A percentile compares a stretch with the other conserved stretches of the same genome.
These are phyloP conservation scores for Noctilio leporinus DNA, from an alignment of 2,113 vertebrate genomes.

Conservation along the genomic window DNA sequence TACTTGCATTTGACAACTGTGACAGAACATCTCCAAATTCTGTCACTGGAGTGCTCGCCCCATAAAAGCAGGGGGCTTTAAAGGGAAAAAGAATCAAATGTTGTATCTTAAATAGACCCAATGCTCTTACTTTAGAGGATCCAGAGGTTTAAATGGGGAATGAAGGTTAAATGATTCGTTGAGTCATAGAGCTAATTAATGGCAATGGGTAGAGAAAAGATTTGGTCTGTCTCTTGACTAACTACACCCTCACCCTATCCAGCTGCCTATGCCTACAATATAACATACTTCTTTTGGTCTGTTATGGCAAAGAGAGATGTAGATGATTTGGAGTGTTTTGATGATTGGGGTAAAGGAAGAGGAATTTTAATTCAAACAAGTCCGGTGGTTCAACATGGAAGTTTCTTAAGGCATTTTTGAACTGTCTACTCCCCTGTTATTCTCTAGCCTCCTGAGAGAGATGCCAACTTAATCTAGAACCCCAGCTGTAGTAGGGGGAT, in stretches of 20 bases:
- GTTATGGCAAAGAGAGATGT: background rate
- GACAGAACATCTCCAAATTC: background rate
- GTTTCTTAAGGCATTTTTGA: background rate
- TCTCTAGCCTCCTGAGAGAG: background rate
- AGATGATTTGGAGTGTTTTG: background rate
- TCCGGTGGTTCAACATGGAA: background rate
- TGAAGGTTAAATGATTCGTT: background rate
- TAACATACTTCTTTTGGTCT: background rate
- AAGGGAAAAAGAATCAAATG: background rate
- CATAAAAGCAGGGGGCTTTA: background rate
- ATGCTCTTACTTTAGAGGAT: background rate
- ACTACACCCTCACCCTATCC: accelerated
- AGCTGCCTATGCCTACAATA: background rate
- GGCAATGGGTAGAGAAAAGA: background rate
- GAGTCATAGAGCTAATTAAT: background rate
- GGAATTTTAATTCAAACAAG: background rate
- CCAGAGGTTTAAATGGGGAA: background rate
- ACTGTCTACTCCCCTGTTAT: background rate
- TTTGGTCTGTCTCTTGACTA: background rate
- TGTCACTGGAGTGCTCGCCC: background rate
- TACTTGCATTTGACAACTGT: background rate
- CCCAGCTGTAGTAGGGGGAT: background rate
- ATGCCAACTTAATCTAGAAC: background rate
- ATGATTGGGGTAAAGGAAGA: background rate
- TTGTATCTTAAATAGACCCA: background rate